Evolutionary conservation across 35 echinoderm and acorn worm species (phyloP).

Genomic region (Chiridota heheva): DNA sequence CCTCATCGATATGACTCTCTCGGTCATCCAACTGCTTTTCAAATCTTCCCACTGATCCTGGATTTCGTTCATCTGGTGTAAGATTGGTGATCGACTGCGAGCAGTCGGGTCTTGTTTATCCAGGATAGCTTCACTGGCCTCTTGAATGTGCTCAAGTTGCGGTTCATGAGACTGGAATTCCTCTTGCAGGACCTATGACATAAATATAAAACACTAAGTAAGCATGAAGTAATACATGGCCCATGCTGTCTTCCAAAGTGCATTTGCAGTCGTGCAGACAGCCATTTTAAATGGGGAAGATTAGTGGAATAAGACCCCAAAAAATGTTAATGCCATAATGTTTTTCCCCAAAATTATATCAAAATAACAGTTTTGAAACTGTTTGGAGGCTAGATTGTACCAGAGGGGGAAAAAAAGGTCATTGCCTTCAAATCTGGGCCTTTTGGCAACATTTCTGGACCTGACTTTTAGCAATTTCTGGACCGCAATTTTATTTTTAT

Average conservation of each 20-base stretch:
- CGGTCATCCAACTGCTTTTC: slow-evolving; percentile 87
- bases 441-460: no score
- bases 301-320: no score
- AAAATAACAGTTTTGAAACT: no score
- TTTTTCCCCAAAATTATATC: no score
- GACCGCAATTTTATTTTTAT: no score
- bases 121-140: slow-evolving; percentile 74
- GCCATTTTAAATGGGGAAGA: no score
- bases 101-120: slow-evolving; percentile 71
- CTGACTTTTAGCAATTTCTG: no score
- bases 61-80: slow-evolving; percentile 76
- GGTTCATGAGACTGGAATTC: slow-evolving; percentile 82
- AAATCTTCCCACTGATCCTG: slow-evolving; percentile 82
- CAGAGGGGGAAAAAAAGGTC: no score
- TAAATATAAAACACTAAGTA: slow-evolving; percentile 1
- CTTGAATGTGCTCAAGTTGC: slow-evolving; percentile 86
- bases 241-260: neutral
- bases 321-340: no score
- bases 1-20: slow-evolving; percentile 83
- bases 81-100: slow-evolving; percentile 65
- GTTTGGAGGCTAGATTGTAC: no score
- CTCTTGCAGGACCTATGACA: slow-evolving; percentile 87
- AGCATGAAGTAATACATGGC: neutral
- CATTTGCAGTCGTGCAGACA: no score
- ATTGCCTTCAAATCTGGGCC: no score